These are phyloP conservation scores for Laupala kohalensis DNA, from an alignment of 1,140 invertebrate genomes.

Conservation along the genomic window DNA sequence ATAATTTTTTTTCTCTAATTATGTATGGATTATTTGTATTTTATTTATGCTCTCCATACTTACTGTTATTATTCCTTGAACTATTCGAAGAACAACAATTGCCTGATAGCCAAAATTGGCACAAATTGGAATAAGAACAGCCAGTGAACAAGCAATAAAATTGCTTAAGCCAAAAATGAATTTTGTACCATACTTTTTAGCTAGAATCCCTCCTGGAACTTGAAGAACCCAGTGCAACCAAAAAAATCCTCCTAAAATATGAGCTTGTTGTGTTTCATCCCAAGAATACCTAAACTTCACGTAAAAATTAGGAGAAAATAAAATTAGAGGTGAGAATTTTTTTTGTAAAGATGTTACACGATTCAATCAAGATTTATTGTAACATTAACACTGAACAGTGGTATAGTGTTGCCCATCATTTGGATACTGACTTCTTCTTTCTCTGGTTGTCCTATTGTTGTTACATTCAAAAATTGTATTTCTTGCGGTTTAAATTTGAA, in stretches of 20 bases:
- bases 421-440: background rate
- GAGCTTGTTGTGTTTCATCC: conserved; percentile 51
- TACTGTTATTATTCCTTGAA: conserved; percentile 64
- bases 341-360: background rate
- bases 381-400: no score
- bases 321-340: background rate
- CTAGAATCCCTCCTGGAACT: conserved; percentile 58
- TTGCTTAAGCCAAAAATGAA: conserved; percentile 54
- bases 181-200: conserved; percentile 55
- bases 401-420: no score
- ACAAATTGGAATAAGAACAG: conserved; percentile 52
- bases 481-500: no score
- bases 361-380: no score
- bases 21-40: background rate
- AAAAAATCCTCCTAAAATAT: conserved; percentile 56
- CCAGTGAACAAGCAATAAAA: conserved; percentile 48
- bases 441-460: background rate
- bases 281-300: conserved; percentile 35
- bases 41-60: conserved; percentile 22
- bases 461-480: background rate
- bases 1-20: no score
- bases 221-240: conserved; percentile 60
- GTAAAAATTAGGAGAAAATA: background rate
- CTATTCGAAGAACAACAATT: conserved; percentile 46
- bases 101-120: conserved; percentile 42